phyloP scores from a whole-genome alignment of 2,888 invertebrate species.

The Drosophila borealis region DNA sequence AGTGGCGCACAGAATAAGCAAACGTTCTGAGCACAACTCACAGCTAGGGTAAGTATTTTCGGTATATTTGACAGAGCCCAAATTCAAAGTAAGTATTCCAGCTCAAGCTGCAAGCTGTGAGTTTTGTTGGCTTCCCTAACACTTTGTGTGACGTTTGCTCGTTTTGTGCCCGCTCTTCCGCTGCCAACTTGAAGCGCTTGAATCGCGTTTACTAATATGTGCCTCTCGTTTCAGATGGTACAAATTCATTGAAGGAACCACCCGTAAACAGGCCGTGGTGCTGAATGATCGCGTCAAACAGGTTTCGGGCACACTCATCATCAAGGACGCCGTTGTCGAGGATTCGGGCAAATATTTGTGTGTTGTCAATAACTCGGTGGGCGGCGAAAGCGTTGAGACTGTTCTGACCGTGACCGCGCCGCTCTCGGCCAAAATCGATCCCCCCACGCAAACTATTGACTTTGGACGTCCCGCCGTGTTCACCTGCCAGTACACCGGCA shows the following conservation, averaged over 20 bases:
- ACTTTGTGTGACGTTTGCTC: conserved; percentile 41
- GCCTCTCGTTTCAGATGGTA: conserved; percentile 92
- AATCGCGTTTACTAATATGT: conserved; percentile 13
- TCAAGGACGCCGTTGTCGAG: conserved; percentile 94
- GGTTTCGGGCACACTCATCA: conserved; percentile 96
- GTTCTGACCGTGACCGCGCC: conserved; percentile 97
- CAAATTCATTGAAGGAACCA: conserved; percentile 95
- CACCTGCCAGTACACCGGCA: conserved; percentile 95
- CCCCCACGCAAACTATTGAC: conserved; percentile 95
- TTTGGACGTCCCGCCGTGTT: conserved; percentile 96
- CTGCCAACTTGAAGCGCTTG: not conserved
- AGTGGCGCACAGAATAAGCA: conserved; percentile 58
- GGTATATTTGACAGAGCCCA: no score
- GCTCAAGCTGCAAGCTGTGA: not conserved
- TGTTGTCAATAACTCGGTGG: conserved; percentile 97
- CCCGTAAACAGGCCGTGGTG: conserved; percentile 94
- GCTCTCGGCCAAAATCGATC: conserved; percentile 94
- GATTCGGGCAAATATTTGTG: conserved; percentile 98
- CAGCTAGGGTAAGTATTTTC: conserved; percentile 49
- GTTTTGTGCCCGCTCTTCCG: conserved; percentile 48
- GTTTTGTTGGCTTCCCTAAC: not conserved
- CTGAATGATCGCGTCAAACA: conserved; percentile 95
- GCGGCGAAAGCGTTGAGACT: conserved; percentile 96
- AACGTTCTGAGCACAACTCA: conserved; percentile 19
- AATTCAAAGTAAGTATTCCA: conserved; percentile 42